These are phyloP conservation scores for Eublepharis macularius DNA, from an alignment of 2,113 vertebrate genomes.

Conservation along the genomic window DNA sequence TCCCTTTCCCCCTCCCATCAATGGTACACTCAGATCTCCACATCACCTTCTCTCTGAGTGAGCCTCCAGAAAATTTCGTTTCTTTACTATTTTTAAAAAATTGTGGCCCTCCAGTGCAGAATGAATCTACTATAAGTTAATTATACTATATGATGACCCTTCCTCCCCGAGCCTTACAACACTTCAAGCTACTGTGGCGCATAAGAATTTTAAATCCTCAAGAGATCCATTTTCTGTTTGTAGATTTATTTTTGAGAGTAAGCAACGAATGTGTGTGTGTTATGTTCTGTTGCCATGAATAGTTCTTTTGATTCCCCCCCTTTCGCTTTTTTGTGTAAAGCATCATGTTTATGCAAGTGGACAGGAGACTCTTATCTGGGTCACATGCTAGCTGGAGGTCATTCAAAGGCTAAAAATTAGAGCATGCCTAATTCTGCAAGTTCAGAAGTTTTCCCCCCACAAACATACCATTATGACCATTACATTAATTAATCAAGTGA, in stretches of 20 bases:
- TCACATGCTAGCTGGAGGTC: conserved; percentile 83
- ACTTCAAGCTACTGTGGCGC: background rate
- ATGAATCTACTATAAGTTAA: background rate
- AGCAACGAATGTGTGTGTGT: conserved; percentile 51
- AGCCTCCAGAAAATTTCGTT: too few relatives aligned
- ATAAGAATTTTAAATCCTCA: conserved; percentile 48
- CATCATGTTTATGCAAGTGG: conserved; percentile 76
- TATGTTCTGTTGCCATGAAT: conserved; percentile 55
- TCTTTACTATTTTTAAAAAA: background rate
- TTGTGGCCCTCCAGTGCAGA: background rate
- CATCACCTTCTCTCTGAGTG: too few relatives aligned
- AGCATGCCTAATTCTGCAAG: conserved; percentile 83
- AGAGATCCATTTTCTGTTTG: conserved; percentile 63
- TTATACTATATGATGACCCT: background rate
- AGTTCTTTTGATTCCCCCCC: conserved; percentile 50
- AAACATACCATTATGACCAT: conserved; percentile 76
- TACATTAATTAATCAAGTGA: conserved; percentile 76
- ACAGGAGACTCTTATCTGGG: conserved; percentile 80
- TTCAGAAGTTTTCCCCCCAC: conserved; percentile 75
- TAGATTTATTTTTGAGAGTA: conserved; percentile 54
- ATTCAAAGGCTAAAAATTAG: conserved; percentile 84
- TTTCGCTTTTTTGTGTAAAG: conserved; percentile 67
- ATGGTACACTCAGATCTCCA: too few relatives aligned
- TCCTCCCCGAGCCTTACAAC: accelerated
- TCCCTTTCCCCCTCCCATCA: too few relatives aligned